Conservation (phyloP, 2,113 vertebrate species). For the Cyphomyrus discorhynchus region DNA sequence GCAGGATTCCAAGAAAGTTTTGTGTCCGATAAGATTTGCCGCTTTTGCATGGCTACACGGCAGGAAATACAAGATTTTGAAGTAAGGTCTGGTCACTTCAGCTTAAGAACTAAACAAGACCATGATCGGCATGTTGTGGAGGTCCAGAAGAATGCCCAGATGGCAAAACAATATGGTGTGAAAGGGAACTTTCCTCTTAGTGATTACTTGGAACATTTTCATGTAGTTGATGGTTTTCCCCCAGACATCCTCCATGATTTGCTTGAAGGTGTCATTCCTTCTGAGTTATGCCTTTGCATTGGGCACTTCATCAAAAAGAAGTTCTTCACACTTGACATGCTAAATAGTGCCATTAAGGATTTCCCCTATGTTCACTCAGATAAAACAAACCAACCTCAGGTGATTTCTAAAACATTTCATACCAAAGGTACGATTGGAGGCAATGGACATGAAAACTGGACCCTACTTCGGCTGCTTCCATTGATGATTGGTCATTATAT, state of each 20-base stretch:
- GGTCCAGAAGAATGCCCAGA: neutral
- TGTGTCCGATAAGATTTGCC: too few species aligned
- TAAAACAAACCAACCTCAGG: neutral
- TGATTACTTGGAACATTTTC: slow-evolving; percentile 12
- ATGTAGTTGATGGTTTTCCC: slow-evolving; percentile 9
- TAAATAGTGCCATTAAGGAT: neutral
- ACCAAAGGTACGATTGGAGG: neutral
- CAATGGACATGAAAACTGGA: too few species aligned
- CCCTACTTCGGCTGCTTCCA: too few species aligned
- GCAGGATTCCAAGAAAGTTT: too few species aligned
- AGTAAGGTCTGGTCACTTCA: too few species aligned
- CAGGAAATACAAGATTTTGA: too few species aligned
- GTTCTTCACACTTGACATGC: neutral
- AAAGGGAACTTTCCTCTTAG: neutral
- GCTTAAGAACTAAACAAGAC: neutral
- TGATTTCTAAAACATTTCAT: neutral
- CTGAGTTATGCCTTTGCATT: slow-evolving; percentile 8
- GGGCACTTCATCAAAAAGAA: too few species aligned
- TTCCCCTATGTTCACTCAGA: neutral
- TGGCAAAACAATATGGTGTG: neutral
- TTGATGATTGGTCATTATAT: too few species aligned
- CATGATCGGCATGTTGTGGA: neutral
- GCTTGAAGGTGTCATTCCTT: slow-evolving; percentile 5
- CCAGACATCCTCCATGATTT: slow-evolving; percentile 10
- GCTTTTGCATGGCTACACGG: too few species aligned